Conservation (phyloP, 2,888 invertebrate genomes). For the Cyaniris semiargus region DNA sequence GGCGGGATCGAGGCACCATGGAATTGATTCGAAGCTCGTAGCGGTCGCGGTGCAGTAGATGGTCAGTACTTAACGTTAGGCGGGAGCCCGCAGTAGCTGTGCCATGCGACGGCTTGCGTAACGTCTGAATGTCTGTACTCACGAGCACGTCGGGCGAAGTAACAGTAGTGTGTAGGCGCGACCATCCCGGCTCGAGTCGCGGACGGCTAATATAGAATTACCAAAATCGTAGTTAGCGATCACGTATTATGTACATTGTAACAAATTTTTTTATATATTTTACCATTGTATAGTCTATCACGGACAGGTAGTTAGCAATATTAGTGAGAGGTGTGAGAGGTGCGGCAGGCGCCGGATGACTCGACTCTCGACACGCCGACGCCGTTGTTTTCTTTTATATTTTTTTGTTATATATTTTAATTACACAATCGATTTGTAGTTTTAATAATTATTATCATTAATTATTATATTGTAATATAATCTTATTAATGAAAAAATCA, state of each 20-base stretch:
- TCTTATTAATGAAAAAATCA: slow-evolving; percentile 81
- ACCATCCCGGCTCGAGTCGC: slow-evolving; percentile 51
- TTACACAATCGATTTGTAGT: slow-evolving; percentile 80
- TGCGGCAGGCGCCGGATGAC: slow-evolving; percentile 56
- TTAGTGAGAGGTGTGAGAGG: slow-evolving; percentile 62
- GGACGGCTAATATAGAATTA: slow-evolving; percentile 73
- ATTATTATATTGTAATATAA: slow-evolving; percentile 81
- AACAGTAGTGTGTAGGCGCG: neutral
- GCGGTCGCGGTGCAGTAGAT: slow-evolving; percentile 68
- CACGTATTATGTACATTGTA: slow-evolving; percentile 79
- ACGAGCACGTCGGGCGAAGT: slow-evolving; percentile 24
- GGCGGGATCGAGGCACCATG: slow-evolving; percentile 67
- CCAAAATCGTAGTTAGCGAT: slow-evolving; percentile 78
- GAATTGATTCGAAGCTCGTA: slow-evolving; percentile 73
- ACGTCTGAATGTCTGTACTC: neutral
- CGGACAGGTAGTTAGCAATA: slow-evolving; percentile 71
- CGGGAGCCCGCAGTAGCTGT: slow-evolving; percentile 52
- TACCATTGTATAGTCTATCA: slow-evolving; percentile 79
- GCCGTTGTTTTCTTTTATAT: slow-evolving; percentile 71
- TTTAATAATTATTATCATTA: slow-evolving; percentile 80
- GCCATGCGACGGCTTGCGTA: slow-evolving; percentile 14
- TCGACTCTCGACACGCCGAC: slow-evolving; percentile 53
- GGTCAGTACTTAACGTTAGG: slow-evolving; percentile 65
- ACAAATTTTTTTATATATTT: slow-evolving; percentile 75
- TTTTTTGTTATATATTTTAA: slow-evolving; percentile 78